These are phyloP conservation scores for Bombus waltoni DNA, from an alignment of 1,140 invertebrate species.

Conservation along the genomic window DNA sequence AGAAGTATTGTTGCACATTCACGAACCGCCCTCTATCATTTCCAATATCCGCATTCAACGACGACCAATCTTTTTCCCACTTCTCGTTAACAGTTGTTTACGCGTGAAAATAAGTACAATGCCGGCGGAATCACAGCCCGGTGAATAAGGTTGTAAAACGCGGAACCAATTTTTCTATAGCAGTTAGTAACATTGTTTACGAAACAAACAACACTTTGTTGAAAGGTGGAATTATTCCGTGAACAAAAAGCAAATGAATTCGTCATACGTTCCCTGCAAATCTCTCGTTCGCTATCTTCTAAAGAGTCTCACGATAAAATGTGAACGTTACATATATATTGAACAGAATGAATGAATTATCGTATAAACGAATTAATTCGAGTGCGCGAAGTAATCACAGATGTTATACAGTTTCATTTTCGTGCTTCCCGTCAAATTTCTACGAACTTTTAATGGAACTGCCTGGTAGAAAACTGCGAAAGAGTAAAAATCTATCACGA, in stretches of 20 bases:
- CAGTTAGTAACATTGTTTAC: conserved; percentile 16
- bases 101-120: conserved; percentile 33
- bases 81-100: not conserved
- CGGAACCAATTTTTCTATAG: conserved; percentile 1
- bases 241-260: conserved; percentile 4
- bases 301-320: not conserved
- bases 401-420: not conserved
- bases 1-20: not conserved
- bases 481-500: no score
- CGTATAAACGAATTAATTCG: not conserved
- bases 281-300: not conserved
- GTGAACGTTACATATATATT: not conserved
- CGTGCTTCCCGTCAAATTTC: not conserved
- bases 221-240: not conserved
- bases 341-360: not conserved
- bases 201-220: not conserved
- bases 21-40: not conserved
- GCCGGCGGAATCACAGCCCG: not conserved
- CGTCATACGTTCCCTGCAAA: not conserved
- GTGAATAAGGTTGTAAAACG: not conserved
- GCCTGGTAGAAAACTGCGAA: not conserved
- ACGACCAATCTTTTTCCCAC: not conserved
- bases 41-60: not conserved
- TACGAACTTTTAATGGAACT: not conserved
- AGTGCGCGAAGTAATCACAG: not conserved